Conservation (phyloP, 2,797 vertebrate genomes). For the Buphagus erythrorhynchus region DNA sequence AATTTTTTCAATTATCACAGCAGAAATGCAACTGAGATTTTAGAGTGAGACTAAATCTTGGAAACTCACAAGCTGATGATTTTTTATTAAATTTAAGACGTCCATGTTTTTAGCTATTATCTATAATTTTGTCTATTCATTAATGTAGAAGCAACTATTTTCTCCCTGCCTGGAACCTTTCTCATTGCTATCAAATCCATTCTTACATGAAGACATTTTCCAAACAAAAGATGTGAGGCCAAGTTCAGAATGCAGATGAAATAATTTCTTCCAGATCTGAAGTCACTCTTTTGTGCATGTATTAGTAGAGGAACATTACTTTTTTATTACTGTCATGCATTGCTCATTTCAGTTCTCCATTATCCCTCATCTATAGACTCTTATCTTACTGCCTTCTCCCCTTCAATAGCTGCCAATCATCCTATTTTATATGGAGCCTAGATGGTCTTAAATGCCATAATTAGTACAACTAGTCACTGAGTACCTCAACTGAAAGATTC, state of each 20-base stretch:
- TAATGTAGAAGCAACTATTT: not conserved
- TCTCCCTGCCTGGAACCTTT: not conserved
- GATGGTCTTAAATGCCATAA: not conserved
- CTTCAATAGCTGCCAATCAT: slow-evolving; percentile 3
- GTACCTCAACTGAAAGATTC: not conserved
- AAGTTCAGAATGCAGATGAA: not conserved
- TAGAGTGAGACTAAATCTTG: not conserved
- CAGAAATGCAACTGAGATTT: not conserved
- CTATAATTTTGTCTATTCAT: not conserved
- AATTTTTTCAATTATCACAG: not conserved
- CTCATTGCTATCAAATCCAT: not conserved
- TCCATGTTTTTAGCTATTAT: not conserved
- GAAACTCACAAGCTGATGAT: not conserved
- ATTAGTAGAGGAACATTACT: not conserved
- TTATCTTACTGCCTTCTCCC: not conserved
- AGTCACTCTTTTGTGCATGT: not conserved
- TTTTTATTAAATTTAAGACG: not conserved
- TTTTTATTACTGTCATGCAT: not conserved
- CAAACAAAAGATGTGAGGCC: not conserved
- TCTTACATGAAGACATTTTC: not conserved
- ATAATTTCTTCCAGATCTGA: not conserved
- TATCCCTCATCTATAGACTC: not conserved
- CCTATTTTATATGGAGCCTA: not conserved
- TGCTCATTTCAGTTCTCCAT: not conserved
- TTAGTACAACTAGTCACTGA: not conserved